Evolutionary conservation across 53 echinoderm and acorn worm species (phyloP).

Genomic region (Apostichopus leukothele): DNA sequence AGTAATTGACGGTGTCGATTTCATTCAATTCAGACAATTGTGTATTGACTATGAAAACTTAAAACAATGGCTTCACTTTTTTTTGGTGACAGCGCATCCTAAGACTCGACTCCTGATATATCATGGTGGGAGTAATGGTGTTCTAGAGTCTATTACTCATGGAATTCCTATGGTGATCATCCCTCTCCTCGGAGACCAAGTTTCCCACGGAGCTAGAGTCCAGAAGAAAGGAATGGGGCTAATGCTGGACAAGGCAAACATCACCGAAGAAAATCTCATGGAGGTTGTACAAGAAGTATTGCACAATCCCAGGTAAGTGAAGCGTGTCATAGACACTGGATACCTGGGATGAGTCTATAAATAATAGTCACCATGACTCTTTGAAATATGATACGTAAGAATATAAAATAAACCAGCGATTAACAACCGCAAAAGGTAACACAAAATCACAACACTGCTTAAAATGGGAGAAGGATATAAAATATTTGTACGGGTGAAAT

Average conservation of each 20-base stretch:
- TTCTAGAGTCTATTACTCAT: constrained; percentile 50
- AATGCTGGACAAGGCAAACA: constrained; percentile 1
- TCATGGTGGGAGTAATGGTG: constrained; percentile 57
- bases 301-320: constrained; percentile 23
- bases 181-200: constrained; percentile 53
- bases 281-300: constrained; percentile 33
- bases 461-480: too few species aligned
- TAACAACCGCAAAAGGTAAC: too few species aligned
- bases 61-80: too few species aligned
- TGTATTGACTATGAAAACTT: not conserved
- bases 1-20: too few species aligned
- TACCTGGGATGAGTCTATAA: too few species aligned
- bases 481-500: too few species aligned
- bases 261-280: constrained; percentile 28
- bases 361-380: too few species aligned
- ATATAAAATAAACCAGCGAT: too few species aligned
- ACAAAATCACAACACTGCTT: too few species aligned
- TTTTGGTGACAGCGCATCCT: constrained; percentile 40
- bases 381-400: too few species aligned
- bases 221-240: constrained; percentile 59
- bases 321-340: too few species aligned
- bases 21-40: not conserved
- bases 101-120: constrained; percentile 56
- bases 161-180: constrained; percentile 64
- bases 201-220: constrained; percentile 30